Percentiles rank a stretch among this genome's conserved stretches.
Conservation (phyloP, 53 echinoderm and acorn worm species). For the Hippasteria phrygiana region DNA sequence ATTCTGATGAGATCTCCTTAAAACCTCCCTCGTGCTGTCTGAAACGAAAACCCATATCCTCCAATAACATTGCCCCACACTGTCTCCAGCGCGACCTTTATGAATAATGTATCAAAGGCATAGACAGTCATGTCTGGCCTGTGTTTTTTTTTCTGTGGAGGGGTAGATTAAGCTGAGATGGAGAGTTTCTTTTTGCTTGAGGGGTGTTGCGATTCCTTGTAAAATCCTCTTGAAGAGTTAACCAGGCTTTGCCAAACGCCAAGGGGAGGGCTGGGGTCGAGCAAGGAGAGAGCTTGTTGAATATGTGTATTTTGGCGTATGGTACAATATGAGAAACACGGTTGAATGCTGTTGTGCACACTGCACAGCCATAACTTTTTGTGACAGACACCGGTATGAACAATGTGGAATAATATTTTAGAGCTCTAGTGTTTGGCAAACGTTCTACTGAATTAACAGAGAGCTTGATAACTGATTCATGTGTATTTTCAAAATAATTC, state of each 20-base stretch:
- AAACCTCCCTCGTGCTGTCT: neutral
- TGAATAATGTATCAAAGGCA: conserved; percentile 5
- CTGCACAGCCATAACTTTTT: neutral
- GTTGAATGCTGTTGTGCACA: neutral
- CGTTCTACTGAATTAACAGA: too few relatives aligned
- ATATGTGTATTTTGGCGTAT: too few relatives aligned
- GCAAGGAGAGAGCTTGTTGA: neutral
- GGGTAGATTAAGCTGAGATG: neutral
- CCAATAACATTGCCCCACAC: neutral
- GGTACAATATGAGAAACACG: too few relatives aligned
- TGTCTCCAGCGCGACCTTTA: neutral
- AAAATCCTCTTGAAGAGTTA: conserved; percentile 6
- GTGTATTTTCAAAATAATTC: too few relatives aligned
- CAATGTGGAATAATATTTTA: too few relatives aligned
- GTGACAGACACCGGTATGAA: too few relatives aligned
- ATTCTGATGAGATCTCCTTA: neutral
- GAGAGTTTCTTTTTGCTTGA: neutral
- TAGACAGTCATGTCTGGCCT: neutral
- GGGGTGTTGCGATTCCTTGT: conserved; percentile 7
- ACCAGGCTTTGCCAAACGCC: conserved; percentile 4
- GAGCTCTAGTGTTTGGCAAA: too few relatives aligned
- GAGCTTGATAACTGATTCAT: too few relatives aligned
- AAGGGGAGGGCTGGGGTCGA: neutral
- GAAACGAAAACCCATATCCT: neutral
- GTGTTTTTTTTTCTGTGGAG: neutral